Base-by-base conservation (phyloP, 2,888 invertebrate genomes). In the Dicranocentrus wangi region DNA sequence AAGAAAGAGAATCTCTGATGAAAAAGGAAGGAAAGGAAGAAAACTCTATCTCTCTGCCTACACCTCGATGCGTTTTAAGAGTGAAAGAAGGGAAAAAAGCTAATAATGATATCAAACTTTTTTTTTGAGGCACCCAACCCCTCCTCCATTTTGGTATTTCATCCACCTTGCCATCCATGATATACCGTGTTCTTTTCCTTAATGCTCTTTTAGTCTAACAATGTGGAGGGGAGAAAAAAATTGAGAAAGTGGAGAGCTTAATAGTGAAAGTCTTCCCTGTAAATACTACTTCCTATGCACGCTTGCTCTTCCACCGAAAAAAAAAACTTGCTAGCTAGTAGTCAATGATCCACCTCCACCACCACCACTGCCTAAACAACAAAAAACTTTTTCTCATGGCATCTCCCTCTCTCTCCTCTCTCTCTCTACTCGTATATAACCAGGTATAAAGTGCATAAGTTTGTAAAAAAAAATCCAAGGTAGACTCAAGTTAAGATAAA, bases 71-170 rank as follows among this genome's bases (percentile, higher is more conserved):
- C 1, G 15, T 55, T 55, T 25, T 32, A 32, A 32, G 32, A 32
- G 32, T 3, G 10, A 10, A 72, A 27, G 55, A 42, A 43, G 32
- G 32, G 53, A 63, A 66, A 58, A 66, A 65, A 43, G 43, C 53
- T 43, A 60, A 63, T 51, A 61, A 76, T 76, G 69, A 61, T 76
- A 68, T 68, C 68, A 68, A 69, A 76, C 28, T 60, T 68, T 43
- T 76, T 76, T 69, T 39, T 32, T 32, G 2, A 61, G 32, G 7
- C 61, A 60, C 13, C 69, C 21, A 28, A 51, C 32, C 28, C 23
- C 76, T 47, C 28, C 69, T 58, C 32, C 55, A 19, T 25, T 69
- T 63, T 15, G 13, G 47, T 55, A 55, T 55, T 55, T 19, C n/a
- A 15, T 61, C n/a, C n/a, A n/a, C n/a, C 2, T 51, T 51, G 51